Base-by-base conservation (phyloP, 2,888 invertebrate species). In the Spicauda simplicius region DNA sequence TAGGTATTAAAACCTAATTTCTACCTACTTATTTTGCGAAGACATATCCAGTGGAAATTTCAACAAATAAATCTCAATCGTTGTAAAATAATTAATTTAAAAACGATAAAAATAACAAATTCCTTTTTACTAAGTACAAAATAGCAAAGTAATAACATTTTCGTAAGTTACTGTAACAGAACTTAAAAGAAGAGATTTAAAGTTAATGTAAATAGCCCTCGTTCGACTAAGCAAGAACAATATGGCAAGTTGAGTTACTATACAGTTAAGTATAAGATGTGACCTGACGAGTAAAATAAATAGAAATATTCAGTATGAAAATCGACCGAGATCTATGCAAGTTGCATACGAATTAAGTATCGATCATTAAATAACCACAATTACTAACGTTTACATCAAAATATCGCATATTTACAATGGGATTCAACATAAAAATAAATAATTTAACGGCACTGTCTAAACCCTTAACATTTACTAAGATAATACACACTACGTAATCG, bases 401-500 rank as follows among this genome's bases (percentile, higher is more conserved):
- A 86, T 86, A 87, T 88, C 85, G 86, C 83, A 72, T 92, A 92
- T 92, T 87, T 91, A 92, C 92, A 93, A 73, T 71, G 80, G 84
- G 85, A 84, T 86, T 87, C 91, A 93, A 93, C 93, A 90, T 92
- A 90, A 89, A 88, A 92, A 93, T 93, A 93, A 92, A 93, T 93
- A 92, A 93, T 91, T 90, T 91, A 92, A 91, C 86, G 81, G 76
- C 87, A 86, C 84, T 80, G 80, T 80, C 73, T 88, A 88, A 90
- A 83, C 80, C 84, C 90, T 90, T 90, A 91, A 87, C 85, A 86
- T 85, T 86, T 86, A 87, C 85, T 89, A 88, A 85, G 83, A 86
- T 79, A 74, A 77, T 89, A 90, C 86, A 83, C 81, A 78, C 88
- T 89, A 91, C 84, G 78, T 80, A 80, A 77, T 74, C 63, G 83